phyloP scores from a whole-genome alignment of 2,797 vertebrate genomes.

The Valencia hispanica region DNA sequence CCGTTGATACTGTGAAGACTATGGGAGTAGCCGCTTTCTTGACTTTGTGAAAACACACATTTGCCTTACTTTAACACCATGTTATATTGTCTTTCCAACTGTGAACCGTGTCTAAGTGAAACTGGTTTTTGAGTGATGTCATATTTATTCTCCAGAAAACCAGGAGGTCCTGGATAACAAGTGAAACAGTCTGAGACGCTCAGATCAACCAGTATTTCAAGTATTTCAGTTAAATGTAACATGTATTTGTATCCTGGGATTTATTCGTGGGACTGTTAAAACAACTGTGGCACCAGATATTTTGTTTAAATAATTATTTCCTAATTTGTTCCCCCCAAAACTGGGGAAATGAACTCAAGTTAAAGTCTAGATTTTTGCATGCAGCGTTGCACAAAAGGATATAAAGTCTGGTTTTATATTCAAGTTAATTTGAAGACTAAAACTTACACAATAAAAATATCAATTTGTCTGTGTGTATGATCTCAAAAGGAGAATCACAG shows the following conservation, averaged over 20 bases:
- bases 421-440: background rate
- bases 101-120: background rate
- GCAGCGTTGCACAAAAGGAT: too few relatives aligned
- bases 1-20: background rate
- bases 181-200: background rate
- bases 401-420: background rate
- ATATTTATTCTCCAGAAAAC: background rate
- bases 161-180: background rate
- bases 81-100: background rate
- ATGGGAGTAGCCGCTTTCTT: background rate
- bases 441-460: background rate
- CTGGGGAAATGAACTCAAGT: too few relatives aligned
- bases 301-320: too few relatives aligned
- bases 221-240: too few relatives aligned
- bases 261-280: too few relatives aligned
- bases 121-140: too few relatives aligned
- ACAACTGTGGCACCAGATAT: too few relatives aligned
- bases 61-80: background rate
- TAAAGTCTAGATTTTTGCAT: too few relatives aligned
- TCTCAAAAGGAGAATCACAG: background rate
- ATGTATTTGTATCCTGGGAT: too few relatives aligned
- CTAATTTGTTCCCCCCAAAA: too few relatives aligned
- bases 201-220: too few relatives aligned
- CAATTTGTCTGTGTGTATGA: background rate
- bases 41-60: background rate